These are phyloP conservation scores for Ophion ventricosus DNA, from an alignment of 2,888 invertebrate species.

Conservation along the genomic window DNA sequence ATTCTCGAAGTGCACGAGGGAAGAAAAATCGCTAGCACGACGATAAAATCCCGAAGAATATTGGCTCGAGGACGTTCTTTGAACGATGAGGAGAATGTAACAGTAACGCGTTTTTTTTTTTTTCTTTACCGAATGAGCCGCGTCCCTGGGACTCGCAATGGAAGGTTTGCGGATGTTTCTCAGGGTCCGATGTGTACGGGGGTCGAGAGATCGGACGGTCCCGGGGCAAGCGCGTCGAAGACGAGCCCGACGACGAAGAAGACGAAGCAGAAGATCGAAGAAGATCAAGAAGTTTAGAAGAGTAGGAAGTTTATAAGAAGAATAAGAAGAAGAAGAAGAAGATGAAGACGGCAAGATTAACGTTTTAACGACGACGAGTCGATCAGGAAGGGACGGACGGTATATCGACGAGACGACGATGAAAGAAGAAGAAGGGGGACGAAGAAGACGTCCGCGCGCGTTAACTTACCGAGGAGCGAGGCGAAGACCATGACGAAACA, in stretches of 20 bases:
- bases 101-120: background rate
- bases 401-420: conserved; percentile 35
- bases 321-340: conserved; percentile 45
- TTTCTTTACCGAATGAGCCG: background rate
- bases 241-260: conserved; percentile 23
- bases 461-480: conserved; percentile 93
- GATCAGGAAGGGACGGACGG: conserved; percentile 29
- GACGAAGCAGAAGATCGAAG: conserved; percentile 26
- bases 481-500: conserved; percentile 99
- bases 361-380: conserved; percentile 22
- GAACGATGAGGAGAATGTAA: background rate
- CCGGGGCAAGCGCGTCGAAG: conserved; percentile 44
- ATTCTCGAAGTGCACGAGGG: background rate
- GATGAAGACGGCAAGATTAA: conserved; percentile 33
- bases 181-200: background rate
- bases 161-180: background rate
- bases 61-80: background rate
- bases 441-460: conserved; percentile 68
- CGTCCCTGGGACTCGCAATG: background rate
- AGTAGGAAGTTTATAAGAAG: conserved; percentile 40
- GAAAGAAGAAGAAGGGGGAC: conserved; percentile 29
- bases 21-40: background rate
- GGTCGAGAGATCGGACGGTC: no score
- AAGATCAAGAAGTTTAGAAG: conserved; percentile 39
- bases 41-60: background rate